Evolutionary conservation across 2,113 vertebrate species (phyloP), one percentile per base, ranked within the genome.

Genomic region (Electrona antarctica): DNA sequence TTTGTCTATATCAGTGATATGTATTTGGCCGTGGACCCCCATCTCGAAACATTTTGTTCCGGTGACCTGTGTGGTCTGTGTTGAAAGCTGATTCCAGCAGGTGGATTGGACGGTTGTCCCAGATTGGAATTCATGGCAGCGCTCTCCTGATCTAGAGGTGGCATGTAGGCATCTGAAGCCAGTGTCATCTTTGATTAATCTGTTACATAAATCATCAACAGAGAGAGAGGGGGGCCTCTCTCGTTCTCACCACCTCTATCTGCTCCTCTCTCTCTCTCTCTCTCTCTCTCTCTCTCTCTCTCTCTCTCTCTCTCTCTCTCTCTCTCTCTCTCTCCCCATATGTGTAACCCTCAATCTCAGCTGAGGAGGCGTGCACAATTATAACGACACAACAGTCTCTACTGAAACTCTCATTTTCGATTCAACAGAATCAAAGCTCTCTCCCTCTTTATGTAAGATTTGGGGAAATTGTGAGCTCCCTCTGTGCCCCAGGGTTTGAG

Each of bases 131-230:
- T 59, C 57, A 54, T 52, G 29, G 8, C 1, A 14, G 2, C 13
- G 12, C 60, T 33, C 15, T 56, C 13, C 51, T 49, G 71, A 64
- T 69, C 47, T 48, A 67, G 49, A 14, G 49, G 50, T 66, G 64
- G 28, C 49, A 50, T 66, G 50, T 55, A 67, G 56, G 50, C 62
- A 60, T 57, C 54, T 73, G 67, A 41, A 65, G 48, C 47, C 12
- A 46, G 2, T 29, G 29, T 64, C 50, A 58, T 80, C 48, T 65
- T 60, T 69, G 57, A 81, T 76, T 65, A 76, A 76, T 76, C 15
- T 8, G 28, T 47, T 60, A 72, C 65, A 72, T 73, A 68, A 60
- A 76, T 67, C 57, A 15, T 41, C 33, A 41, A 41, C 33, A 41
- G 21, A 21, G 21, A 21, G 21, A 21, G 21, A 21, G 21, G 21